These are phyloP conservation scores for Cantharis rustica DNA, from an alignment of 2,888 invertebrate species.

Conservation along the genomic window DNA sequence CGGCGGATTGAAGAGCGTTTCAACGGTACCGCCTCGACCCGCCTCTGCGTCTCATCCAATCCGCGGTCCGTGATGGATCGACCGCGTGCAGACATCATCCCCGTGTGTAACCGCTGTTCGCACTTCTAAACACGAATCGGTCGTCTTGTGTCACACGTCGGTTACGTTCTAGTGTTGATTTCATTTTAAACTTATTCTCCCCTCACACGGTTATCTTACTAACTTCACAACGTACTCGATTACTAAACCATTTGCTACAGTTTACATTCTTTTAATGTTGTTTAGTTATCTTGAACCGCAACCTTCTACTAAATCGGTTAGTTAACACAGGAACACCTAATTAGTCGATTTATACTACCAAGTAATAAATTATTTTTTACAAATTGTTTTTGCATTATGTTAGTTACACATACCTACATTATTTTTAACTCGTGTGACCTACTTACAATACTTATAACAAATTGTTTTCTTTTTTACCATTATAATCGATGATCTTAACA, in stretches of 20 bases:
- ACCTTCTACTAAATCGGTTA: not conserved
- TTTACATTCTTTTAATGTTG: slow-evolving; percentile 3
- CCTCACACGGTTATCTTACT: slow-evolving; percentile 14
- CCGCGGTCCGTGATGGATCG: slow-evolving; percentile 54
- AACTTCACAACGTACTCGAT: slow-evolving; percentile 24
- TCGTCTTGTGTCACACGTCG: slow-evolving; percentile 27
- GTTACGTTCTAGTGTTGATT: slow-evolving; percentile 24
- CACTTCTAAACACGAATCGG: slow-evolving; percentile 48
- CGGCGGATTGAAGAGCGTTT: slow-evolving; percentile 52
- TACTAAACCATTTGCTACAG: slow-evolving; percentile 14
- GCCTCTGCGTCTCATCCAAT: slow-evolving; percentile 56
- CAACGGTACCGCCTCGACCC: slow-evolving; percentile 56
- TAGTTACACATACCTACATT: not conserved
- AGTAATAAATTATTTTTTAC: not conserved
- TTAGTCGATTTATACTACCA: not conserved
- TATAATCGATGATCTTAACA: not conserved
- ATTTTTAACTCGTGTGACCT: not conserved
- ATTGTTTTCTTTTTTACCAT: not conserved
- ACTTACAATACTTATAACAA: not conserved
- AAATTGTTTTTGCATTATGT: not conserved
- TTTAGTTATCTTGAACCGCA: not conserved
- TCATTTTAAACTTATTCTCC: slow-evolving; percentile 7
- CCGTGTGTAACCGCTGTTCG: slow-evolving; percentile 49
- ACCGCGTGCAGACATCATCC: slow-evolving; percentile 52
- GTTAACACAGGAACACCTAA: not conserved